Evolutionary conservation across 2,797 vertebrate species (phyloP), one percentile per base, ranked within the genome.

Genomic region (Eleutherodactylus coqui): DNA sequence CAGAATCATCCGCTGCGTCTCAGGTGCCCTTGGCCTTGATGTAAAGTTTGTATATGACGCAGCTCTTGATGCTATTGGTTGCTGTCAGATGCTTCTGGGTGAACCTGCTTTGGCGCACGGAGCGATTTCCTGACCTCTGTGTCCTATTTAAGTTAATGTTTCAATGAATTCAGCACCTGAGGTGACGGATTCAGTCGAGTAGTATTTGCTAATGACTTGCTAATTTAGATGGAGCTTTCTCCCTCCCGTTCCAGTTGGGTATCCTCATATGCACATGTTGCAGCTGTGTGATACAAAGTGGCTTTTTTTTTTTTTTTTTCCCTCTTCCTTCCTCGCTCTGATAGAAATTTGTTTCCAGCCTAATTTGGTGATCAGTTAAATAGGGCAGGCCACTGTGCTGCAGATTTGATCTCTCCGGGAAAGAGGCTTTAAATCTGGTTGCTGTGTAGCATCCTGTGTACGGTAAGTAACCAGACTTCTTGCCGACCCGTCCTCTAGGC

Each of bases 91-190:
- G 55, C 58, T 64, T 55, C 34, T 5, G 27, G 55, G 34, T 67
- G 38, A 41, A 58, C 36, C 36, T 36, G 11, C 62, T 64, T 43
- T 45, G 34, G 27, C 16, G 43, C 17, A 8, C 36, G 9, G 27
- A 72, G 13, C 55, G 69, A 0, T 83, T 41, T 53, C 5, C n/a
- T 70, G 60, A 78, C 75, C 62, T 69, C 47, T 45, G 14, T 75
- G 75, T 75, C 36, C 76, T 62, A n/a, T 62, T n/a, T 47, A 21
- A 69, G 84, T 85, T 85, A 85, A 85, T 80, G 69, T 85, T 73
- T 81, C 51, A 36, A 27, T 60, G 45, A 77, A 38, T 32, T 8
- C 32, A 10, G 51, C 84, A 73, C 78, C 53, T 76, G 24, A 81
- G 60, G 78, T 85, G 69, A 19, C 51, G 17, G 43, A 29, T 80